phyloP scores from a whole-genome alignment of 2,888 invertebrate genomes.

The Danaus chrysippus region DNA sequence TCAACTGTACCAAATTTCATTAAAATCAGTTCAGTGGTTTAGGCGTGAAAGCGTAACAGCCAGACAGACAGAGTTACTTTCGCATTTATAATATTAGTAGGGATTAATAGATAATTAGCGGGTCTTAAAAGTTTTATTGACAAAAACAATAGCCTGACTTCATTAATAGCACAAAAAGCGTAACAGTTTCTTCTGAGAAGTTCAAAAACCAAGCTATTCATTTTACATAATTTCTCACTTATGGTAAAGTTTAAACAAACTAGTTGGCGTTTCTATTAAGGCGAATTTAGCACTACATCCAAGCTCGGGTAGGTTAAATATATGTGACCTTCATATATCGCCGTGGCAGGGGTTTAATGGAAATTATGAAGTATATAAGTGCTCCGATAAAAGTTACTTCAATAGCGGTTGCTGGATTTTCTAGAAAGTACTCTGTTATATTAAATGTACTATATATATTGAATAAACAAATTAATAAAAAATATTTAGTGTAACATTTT shows the following conservation, averaged over 20 bases:
- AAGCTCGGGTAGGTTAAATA: slow-evolving; percentile 34
- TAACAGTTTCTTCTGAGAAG: slow-evolving; percentile 12
- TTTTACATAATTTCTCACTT: slow-evolving; percentile 30
- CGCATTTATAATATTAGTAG: too few relatives aligned
- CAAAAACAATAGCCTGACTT: background rate
- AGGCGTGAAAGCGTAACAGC: too few relatives aligned
- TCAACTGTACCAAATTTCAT: too few relatives aligned
- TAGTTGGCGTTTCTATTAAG: slow-evolving; percentile 30
- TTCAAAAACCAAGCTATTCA: slow-evolving; percentile 12
- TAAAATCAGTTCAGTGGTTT: too few relatives aligned
- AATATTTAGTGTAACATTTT: too few relatives aligned
- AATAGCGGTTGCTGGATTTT: background rate
- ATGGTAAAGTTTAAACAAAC: slow-evolving; percentile 26
- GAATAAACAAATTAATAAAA: too few relatives aligned
- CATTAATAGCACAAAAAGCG: background rate
- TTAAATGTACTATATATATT: background rate
- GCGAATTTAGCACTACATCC: slow-evolving; percentile 33
- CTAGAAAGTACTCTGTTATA: background rate
- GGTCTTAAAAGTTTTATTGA: background rate
- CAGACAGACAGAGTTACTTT: too few relatives aligned
- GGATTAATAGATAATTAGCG: too few relatives aligned
- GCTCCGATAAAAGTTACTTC: background rate
- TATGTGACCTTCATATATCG: slow-evolving; percentile 32
- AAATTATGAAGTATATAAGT: slow-evolving; percentile 9
- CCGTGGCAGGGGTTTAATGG: slow-evolving; percentile 25